Percentiles rank a stretch among this genome's conserved stretches.
Conservation (phyloP, 2,797 vertebrate genomes). For the Enoplosus armatus region DNA sequence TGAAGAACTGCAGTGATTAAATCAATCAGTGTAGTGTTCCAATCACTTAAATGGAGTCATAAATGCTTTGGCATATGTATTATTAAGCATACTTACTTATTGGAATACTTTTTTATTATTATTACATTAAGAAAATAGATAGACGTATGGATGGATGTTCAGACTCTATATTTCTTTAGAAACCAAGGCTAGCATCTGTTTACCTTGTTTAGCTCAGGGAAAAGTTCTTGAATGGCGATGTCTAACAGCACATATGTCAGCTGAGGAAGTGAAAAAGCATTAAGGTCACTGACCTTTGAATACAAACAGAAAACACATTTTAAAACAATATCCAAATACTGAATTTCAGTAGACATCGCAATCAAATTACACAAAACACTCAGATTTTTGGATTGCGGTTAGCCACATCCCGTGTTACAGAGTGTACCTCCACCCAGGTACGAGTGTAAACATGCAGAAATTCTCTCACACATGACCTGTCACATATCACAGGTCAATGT, state of each 20-base stretch:
- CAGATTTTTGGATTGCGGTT: not conserved
- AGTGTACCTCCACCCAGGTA: not conserved
- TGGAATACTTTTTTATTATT: not conserved
- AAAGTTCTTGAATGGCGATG: constrained; percentile 94
- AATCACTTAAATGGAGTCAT: not conserved
- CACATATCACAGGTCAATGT: not conserved
- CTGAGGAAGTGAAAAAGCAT: constrained; percentile 76
- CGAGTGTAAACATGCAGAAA: not conserved
- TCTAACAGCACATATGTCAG: constrained; percentile 96
- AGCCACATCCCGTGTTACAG: not conserved
- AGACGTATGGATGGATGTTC: not conserved
- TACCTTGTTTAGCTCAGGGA: constrained; percentile 96
- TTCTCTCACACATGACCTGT: not conserved
- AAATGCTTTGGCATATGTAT: not conserved
- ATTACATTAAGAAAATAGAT: not conserved
- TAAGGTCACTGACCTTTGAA: not conserved
- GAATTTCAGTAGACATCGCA: not conserved
- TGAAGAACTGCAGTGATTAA: not conserved
- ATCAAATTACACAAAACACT: not conserved
- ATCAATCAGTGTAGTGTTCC: not conserved
- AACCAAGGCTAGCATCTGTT: not conserved
- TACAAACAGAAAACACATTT: not conserved
- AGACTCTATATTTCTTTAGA: not conserved
- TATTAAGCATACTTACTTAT: not conserved
- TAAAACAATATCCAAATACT: not conserved